Evolutionary conservation across 1,140 invertebrate genomes (phyloP).

Genomic region (Diachasmimorpha longicaudata): DNA sequence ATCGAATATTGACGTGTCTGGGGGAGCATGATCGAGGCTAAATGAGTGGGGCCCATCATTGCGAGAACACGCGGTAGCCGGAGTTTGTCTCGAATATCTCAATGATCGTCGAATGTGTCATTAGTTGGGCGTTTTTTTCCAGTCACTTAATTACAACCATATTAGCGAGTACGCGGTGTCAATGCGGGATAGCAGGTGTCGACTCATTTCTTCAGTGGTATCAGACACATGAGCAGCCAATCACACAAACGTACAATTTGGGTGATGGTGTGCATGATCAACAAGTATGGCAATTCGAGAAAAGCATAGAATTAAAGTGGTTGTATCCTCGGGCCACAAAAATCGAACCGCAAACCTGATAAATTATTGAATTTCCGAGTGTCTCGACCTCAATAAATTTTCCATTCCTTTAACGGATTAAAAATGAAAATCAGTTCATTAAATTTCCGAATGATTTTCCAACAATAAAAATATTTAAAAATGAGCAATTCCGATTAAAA

Average conservation of each 20-base stretch:
- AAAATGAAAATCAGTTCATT: too few relatives aligned
- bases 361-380: neutral
- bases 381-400: neutral
- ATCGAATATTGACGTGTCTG: neutral
- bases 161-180: neutral
- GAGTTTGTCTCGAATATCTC: constrained; percentile 12
- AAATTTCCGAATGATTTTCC: too few relatives aligned
- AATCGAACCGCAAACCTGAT: neutral
- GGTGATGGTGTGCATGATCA: neutral
- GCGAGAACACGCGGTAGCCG: neutral
- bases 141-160: constrained; percentile 14
- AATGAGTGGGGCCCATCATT: neutral
- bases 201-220: neutral
- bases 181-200: neutral
- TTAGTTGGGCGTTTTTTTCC: constrained; percentile 10
- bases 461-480: too few relatives aligned
- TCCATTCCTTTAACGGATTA: neutral
- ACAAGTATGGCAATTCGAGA: neutral
- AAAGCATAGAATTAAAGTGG: neutral
- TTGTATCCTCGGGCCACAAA: neutral
- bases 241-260: neutral
- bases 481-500: too few relatives aligned
- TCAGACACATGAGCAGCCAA: neutral
- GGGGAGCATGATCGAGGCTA: neutral
- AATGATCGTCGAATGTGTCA: constrained; percentile 17